Percentiles rank a stretch among this genome's conserved stretches.
These are phyloP conservation scores for Pteruthius melanotis DNA, from an alignment of 2,113 vertebrate species.

Conservation along the genomic window DNA sequence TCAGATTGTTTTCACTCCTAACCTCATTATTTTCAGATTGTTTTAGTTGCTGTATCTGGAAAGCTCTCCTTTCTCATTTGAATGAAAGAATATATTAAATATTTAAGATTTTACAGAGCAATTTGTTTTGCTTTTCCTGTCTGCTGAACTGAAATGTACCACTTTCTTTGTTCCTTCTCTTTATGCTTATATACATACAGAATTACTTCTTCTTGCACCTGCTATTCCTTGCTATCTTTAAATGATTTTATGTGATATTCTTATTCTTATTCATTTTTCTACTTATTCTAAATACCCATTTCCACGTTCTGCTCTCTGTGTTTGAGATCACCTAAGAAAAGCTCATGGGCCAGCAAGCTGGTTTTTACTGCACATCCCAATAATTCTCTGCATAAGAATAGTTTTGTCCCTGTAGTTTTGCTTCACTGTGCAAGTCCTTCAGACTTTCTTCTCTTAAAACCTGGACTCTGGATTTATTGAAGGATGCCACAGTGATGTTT, in stretches of 20 bases:
- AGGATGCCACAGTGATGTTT: neutral
- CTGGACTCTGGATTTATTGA: neutral
- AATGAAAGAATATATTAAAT: neutral
- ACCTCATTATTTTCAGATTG: neutral
- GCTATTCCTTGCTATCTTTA: neutral
- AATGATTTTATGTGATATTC: neutral
- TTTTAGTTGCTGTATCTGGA: neutral
- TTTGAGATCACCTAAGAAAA: neutral
- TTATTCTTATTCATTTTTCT: neutral
- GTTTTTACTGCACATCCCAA: neutral
- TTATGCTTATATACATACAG: neutral
- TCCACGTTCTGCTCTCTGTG: neutral
- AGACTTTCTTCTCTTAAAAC: neutral
- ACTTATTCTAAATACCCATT: neutral
- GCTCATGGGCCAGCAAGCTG: neutral
- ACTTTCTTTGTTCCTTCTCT: neutral
- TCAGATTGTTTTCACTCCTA: neutral
- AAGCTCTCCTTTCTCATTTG: neutral
- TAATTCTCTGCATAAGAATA: neutral
- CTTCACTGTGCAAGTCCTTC: neutral
- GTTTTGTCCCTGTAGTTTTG: neutral
- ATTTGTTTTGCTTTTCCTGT: neutral
- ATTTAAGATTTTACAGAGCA: neutral
- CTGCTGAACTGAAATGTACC: neutral
- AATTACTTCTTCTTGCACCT: neutral